Percentiles rank a stretch among this genome's conserved stretches.
These are phyloP conservation scores for Eulemur macaco DNA, from an alignment of 2,113 vertebrate genomes.

Conservation along the genomic window DNA sequence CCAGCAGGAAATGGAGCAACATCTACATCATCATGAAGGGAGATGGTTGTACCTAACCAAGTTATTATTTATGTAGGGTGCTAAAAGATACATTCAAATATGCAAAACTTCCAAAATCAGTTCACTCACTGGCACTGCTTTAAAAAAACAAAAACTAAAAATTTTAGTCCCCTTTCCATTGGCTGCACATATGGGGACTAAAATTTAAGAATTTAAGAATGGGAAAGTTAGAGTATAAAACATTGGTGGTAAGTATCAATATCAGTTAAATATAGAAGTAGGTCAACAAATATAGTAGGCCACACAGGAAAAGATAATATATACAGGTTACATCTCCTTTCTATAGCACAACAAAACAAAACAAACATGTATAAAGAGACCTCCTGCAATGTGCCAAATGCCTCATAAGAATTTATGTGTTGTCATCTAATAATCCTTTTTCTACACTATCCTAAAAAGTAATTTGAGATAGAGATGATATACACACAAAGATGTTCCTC, in stretches of 20 bases:
- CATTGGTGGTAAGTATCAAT: neutral
- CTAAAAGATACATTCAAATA: neutral
- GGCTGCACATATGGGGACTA: neutral
- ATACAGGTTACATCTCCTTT: neutral
- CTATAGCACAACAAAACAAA: neutral
- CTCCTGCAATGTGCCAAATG: neutral
- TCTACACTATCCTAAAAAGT: neutral
- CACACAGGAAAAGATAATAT: neutral
- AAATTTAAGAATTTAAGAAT: neutral
- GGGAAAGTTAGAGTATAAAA: neutral
- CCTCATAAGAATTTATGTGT: neutral
- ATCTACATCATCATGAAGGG: neutral
- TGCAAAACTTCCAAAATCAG: neutral
- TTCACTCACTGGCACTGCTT: neutral
- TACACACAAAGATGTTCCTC: neutral
- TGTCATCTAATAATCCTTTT: neutral
- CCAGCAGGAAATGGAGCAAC: neutral
- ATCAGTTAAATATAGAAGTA: conserved; percentile 21
- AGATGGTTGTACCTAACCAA: neutral
- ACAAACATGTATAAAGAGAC: neutral
- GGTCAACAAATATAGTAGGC: neutral
- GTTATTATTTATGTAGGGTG: neutral
- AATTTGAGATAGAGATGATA: neutral
- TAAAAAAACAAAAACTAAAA: neutral
- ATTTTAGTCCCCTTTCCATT: neutral